Evolutionary conservation across 2,888 invertebrate genomes (phyloP).

Genomic region (Heliothis peltigera): DNA sequence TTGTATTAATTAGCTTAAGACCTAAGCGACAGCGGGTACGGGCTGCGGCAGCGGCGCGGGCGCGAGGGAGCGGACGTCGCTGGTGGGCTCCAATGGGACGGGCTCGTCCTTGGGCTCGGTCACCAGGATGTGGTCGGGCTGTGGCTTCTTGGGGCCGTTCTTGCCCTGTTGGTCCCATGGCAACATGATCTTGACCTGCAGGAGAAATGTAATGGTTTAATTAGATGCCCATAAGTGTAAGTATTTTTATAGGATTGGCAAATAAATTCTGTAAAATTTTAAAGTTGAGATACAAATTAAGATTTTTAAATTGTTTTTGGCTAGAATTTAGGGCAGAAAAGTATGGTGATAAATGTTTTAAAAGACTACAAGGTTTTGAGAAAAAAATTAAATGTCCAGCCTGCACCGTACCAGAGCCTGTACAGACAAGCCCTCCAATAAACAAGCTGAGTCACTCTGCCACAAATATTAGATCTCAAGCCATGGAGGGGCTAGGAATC

Average conservation of each 20-base stretch:
- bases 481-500: conserved; percentile 75
- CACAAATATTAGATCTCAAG: conserved; percentile 85
- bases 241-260: background rate
- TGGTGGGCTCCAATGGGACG: conserved; percentile 92
- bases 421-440: conserved; percentile 84
- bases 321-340: no score
- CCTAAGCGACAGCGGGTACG: conserved; percentile 80
- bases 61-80: conserved; percentile 93
- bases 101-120: conserved; percentile 99
- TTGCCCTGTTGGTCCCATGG: conserved; percentile 99
- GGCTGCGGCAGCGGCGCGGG: conserved; percentile 87
- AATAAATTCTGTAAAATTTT: no score
- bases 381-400: conserved; percentile 72
- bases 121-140: conserved; percentile 99
- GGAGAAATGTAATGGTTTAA: conserved; percentile 60
- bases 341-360: background rate
- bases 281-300: no score
- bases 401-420: conserved; percentile 84
- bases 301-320: no score
- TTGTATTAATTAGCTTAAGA: conserved; percentile 74
- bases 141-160: conserved; percentile 98
- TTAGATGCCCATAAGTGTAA: background rate
- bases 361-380: background rate
- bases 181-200: conserved; percentile 99
- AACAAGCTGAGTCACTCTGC: conserved; percentile 80